Base-by-base conservation (phyloP, 2,797 vertebrate genomes). In the Acipenser transmontanus region DNA sequence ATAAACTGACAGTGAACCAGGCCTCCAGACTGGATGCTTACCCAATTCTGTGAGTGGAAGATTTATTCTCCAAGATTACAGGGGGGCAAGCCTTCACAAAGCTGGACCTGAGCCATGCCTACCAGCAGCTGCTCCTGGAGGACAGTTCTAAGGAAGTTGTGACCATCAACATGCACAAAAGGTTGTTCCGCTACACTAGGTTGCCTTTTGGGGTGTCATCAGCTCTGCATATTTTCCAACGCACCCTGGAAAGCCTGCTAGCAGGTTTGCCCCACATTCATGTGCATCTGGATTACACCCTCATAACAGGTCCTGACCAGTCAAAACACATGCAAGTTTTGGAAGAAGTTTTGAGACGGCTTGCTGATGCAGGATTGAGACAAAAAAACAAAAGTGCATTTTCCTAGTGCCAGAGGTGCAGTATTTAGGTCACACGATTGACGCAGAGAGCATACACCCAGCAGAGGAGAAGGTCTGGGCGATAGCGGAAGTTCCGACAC, bases 1-100 rank as follows among this genome's bases (percentile, higher is more conserved):
- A 59, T 17, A 59, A 59, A 17, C n/a, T 59, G 11, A 59, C 57
- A 7, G 57, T 59, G 57, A 59, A 59, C 57, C 57, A 59, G 14
- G 57, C 14, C 14, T 59, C 57, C 11, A 59, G n/a, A 13, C 57
- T 59, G 57, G 57, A 59, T 59, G 14, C 7, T 10, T 59, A 59
- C 14, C 57, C 57, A 10, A 3, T 59, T 59, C 57, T 12, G 7
- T 7, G n/a, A 59, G 14, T 17, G 14, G 57, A 59, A 17, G 57
- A 59, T 17, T 59, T 59, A 59, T 59, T 59, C 7, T 7, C 57
- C 7, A 17, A 59, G 1, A 6, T 59, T 12, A 12, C 11, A 59
- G 57, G n/a, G 7, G 57, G 57, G 7, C 7, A 51, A 11, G 7
- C 50, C 7, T 51, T 51, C 11, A 51, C 50, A 51, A 51, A 51